These are phyloP conservation scores for Malthinus seriepunctatus DNA, from an alignment of 2,888 invertebrate genomes.

Conservation along the genomic window DNA sequence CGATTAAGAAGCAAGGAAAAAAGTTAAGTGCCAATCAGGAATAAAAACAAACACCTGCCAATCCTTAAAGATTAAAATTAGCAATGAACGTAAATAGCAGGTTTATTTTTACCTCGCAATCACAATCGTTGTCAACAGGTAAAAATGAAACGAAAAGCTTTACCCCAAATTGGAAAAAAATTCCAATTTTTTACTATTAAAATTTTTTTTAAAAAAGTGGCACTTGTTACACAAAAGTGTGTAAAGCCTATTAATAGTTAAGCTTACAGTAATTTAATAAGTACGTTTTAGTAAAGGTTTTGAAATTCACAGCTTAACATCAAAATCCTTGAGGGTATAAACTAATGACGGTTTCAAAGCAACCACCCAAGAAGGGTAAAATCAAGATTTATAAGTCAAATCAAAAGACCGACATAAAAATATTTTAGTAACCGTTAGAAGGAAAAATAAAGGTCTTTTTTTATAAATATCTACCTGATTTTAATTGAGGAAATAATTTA, in stretches of 20 bases:
- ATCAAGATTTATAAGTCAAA: conserved; percentile 15
- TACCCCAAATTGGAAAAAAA: no score
- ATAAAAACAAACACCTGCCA: conserved; percentile 23
- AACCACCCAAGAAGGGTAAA: conserved; percentile 21
- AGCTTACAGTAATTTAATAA: not conserved
- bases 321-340: conserved; percentile 19
- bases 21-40: not conserved
- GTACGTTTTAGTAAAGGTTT: no score
- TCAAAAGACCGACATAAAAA: conserved; percentile 1
- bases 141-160: conserved; percentile 5
- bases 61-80: conserved; percentile 18
- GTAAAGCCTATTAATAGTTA: conserved; percentile 22
- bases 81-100: conserved; percentile 15
- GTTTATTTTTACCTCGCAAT: conserved; percentile 15
- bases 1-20: not conserved
- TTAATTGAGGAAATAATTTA: no score
- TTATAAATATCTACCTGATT: no score
- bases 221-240: conserved; percentile 1
- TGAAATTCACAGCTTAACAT: not conserved
- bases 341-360: conserved; percentile 21
- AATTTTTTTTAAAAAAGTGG: no score
- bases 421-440: no score
- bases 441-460: no score
- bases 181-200: no score
- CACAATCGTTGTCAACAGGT: conserved; percentile 24